Base-by-base conservation (phyloP, 2,113 vertebrate genomes). In the Vicugna pacos region DNA sequence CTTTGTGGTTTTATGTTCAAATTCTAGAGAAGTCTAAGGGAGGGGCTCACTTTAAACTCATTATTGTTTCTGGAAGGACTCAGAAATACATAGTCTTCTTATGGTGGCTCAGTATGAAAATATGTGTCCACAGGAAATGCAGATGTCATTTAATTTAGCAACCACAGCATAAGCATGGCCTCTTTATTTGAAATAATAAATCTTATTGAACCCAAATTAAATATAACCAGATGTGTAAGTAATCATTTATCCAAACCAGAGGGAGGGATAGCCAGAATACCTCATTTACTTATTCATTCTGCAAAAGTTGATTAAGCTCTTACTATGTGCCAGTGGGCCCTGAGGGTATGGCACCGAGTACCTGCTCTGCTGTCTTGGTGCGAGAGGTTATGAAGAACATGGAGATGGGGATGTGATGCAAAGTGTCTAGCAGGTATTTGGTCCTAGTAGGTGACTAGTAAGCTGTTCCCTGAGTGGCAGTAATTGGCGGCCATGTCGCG, bases 1-100 rank as follows among this genome's bases (percentile, higher is more conserved):
- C 69, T 89, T 38, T 85, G 62, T 91, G 90, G 72, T 92, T 94
- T 79, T 85, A 22, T 48, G 48, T 94, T 56, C 28, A 87, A 28
- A 87, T 83, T 95, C 75, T 80, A 83, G 38, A 62, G 89, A 28
- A 48, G 4, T 89, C 28, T 95, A 24, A 11, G 67, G 62, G 48
- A 91, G 65, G 54, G 89, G 54, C 62, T 89, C 24, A 50, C 50
- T 83, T 82, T 70, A 90, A 79, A 64, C 11, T 14, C 16, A 60
- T 77, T 28, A 22, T 52, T 83, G 73, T 82, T 97, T 94, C 75
- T 83, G 64, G 69, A 90, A 60, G 87, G 90, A 52, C 67, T 91
- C 26, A 83, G 52, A 93, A 52, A 48, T 73, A 50, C 8, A 2
- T 73, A 24, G 28, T 77, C 93, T 94, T 84, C 58, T 80, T 79